Percentiles rank a stretch among this genome's conserved stretches.
Evolutionary conservation across 2,113 vertebrate genomes (phyloP).

Genomic region (Camelus bactrianus): DNA sequence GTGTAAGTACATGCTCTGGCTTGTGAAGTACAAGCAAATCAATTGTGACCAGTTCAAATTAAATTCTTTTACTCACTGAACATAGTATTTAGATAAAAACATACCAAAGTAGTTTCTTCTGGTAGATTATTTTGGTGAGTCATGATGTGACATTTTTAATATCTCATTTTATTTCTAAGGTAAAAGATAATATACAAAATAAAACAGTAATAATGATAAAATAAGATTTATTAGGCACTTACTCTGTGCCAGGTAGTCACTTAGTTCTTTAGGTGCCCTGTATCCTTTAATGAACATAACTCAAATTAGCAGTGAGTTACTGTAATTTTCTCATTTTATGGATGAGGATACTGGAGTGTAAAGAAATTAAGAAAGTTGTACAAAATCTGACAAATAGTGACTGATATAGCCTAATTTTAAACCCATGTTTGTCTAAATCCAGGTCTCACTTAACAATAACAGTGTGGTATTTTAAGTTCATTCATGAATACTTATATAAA

Average conservation of each 20-base stretch:
- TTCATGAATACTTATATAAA: neutral
- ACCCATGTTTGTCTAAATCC: neutral
- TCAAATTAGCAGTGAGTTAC: neutral
- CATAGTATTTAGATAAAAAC: conserved; percentile 25
- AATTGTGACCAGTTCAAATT: conserved; percentile 25
- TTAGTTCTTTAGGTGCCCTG: neutral
- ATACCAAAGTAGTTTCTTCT: neutral
- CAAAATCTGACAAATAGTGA: neutral
- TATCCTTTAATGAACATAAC: neutral
- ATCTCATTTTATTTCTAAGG: neutral
- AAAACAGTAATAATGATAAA: neutral
- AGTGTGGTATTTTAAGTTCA: neutral
- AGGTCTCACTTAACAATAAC: neutral
- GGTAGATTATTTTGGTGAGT: neutral
- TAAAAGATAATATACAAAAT: conserved; percentile 31
- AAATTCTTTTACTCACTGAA: neutral
- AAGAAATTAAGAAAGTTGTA: neutral
- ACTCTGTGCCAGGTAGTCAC: neutral
- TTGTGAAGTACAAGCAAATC: conserved; percentile 35
- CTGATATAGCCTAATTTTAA: neutral
- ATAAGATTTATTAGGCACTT: neutral
- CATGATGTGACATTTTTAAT: neutral
- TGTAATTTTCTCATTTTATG: neutral
- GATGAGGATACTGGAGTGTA: neutral
- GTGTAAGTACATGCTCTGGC: neutral